Percentiles rank a stretch among this genome's conserved stretches.
phyloP scores from a whole-genome alignment of 2,888 invertebrate species.

The Drosophila melanosoma region DNA sequence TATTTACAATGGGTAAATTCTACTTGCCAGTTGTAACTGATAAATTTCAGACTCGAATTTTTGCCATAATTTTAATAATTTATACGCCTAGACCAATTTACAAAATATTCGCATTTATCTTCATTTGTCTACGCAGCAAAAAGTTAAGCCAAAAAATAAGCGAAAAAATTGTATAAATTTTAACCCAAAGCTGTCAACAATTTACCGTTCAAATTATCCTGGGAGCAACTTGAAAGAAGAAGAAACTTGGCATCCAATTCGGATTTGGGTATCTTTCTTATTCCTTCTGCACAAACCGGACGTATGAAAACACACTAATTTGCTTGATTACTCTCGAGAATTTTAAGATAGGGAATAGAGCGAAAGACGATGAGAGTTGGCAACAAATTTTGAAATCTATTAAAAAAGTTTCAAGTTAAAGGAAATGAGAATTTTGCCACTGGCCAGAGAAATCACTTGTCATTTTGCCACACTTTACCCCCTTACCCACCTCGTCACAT shows the following conservation, averaged over 20 bases:
- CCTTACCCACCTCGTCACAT: no score
- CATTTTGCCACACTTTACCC: not conserved
- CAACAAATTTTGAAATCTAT: conserved; percentile 72
- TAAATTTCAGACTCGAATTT: not conserved
- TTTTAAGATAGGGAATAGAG: conserved; percentile 32
- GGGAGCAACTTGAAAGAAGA: conserved; percentile 54
- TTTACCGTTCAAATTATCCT: conserved; percentile 74
- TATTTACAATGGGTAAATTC: not conserved
- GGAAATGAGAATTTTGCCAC: conserved; percentile 56
- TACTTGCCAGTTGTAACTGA: not conserved
- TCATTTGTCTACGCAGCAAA: conserved; percentile 65
- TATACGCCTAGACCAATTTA: conserved; percentile 18
- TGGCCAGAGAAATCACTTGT: conserved; percentile 50
- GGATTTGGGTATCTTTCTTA: conserved; percentile 38
- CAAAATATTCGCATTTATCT: conserved; percentile 66
- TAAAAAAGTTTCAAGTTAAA: conserved; percentile 72
- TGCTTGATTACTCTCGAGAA: conserved; percentile 78
- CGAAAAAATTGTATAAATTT: conserved; percentile 22
- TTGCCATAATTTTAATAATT: conserved; percentile 7
- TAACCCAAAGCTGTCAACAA: conserved; percentile 77
- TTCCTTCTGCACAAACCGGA: conserved; percentile 10
- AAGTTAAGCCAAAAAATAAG: conserved; percentile 1
- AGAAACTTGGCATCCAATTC: conserved; percentile 27
- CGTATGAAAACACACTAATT: conserved; percentile 68
- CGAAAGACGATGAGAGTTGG: not conserved